Evolutionary conservation across 2,888 invertebrate genomes (phyloP).

Genomic region (Entomobrya proxima): DNA sequence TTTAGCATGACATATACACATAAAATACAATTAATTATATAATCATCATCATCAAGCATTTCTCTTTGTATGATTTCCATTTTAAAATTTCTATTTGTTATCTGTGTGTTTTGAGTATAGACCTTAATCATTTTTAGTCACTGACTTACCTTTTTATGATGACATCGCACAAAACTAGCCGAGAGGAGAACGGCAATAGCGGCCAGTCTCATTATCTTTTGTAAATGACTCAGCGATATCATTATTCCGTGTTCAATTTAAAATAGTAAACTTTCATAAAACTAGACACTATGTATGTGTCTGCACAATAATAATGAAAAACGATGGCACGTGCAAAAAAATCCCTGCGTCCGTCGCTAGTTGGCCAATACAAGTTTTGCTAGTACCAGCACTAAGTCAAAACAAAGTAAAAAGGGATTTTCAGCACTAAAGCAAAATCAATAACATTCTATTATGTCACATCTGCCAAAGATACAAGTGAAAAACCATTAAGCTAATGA

Average conservation of each 20-base stretch:
- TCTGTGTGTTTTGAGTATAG: background rate
- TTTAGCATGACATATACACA: background rate
- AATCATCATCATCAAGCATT: background rate
- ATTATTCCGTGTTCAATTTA: background rate
- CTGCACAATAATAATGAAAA: background rate
- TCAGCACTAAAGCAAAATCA: background rate
- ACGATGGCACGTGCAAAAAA: background rate
- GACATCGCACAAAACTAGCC: slow-evolving; percentile 51
- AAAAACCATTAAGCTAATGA: slow-evolving; percentile 9
- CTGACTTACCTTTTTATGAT: slow-evolving; percentile 61
- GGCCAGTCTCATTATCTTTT: slow-evolving; percentile 6
- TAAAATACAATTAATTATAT: slow-evolving; percentile 1
- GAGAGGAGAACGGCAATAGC: slow-evolving; percentile 35
- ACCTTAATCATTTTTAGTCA: background rate
- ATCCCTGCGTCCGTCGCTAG: background rate
- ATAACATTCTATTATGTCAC: background rate
- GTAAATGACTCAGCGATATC: slow-evolving; percentile 24
- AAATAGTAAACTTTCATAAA: slow-evolving; percentile 41
- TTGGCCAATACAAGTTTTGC: too few species aligned
- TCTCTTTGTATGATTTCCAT: background rate
- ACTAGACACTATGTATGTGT: background rate
- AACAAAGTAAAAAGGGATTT: background rate
- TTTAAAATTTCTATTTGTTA: slow-evolving; percentile 21
- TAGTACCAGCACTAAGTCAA: too few species aligned
- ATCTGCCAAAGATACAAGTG: slow-evolving; percentile 1